Evolutionary conservation across 2,888 invertebrate species (phyloP).

Genomic region (Byasa hedistus): DNA sequence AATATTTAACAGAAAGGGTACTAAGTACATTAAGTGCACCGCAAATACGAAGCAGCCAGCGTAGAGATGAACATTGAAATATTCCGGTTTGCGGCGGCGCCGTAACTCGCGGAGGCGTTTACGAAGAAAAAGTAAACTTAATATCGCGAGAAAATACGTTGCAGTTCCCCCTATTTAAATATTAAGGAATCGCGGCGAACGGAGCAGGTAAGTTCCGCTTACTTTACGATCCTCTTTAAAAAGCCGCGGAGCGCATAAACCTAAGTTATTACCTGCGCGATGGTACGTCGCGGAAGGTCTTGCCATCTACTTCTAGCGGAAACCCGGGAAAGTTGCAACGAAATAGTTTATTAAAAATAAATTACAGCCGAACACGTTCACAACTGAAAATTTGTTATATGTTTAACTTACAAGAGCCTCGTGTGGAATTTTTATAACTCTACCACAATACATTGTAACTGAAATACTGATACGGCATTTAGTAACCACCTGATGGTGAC

Average conservation of each 20-base stretch:
- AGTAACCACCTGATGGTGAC: too few relatives aligned
- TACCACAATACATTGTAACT: too few relatives aligned
- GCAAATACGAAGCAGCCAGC: too few relatives aligned
- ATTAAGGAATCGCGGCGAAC: conserved; percentile 13
- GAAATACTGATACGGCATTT: too few relatives aligned
- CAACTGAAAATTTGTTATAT: background rate
- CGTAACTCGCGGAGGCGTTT: too few relatives aligned
- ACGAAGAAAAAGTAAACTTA: conserved; percentile 4
- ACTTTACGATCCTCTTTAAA: conserved; percentile 24
- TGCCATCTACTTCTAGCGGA: too few relatives aligned
- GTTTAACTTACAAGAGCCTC: too few relatives aligned
- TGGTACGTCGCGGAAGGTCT: background rate
- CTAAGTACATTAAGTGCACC: too few relatives aligned
- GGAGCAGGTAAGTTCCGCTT: conserved; percentile 11
- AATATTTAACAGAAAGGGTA: too few relatives aligned
- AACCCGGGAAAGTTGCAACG: background rate
- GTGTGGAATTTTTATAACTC: too few relatives aligned
- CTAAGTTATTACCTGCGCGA: conserved; percentile 20
- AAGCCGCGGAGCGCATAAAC: conserved; percentile 21
- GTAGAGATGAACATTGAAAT: too few relatives aligned
- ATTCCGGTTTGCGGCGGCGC: too few relatives aligned
- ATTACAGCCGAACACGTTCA: background rate
- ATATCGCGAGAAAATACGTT: conserved; percentile 4
- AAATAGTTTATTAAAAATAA: conserved; percentile 4
- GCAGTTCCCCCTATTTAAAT: conserved; percentile 20